Percentiles rank a stretch among this genome's conserved stretches.
Evolutionary conservation across 2,888 invertebrate genomes (phyloP).

Genomic region (Harpalus rufipes): DNA sequence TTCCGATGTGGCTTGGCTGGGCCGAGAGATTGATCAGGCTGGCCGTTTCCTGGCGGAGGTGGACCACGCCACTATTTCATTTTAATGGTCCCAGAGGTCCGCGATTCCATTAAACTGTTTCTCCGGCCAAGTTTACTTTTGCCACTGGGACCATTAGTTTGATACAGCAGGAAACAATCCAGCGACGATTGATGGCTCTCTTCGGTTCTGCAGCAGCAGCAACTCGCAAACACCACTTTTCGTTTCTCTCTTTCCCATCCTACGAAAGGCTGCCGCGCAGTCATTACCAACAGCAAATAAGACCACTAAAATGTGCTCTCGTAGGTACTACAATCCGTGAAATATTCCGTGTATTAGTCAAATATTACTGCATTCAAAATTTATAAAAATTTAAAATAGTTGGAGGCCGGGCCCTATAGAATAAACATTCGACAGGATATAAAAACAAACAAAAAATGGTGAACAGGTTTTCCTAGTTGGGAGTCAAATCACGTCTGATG

Average conservation of each 20-base stretch:
- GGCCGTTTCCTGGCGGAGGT: conserved; percentile 68
- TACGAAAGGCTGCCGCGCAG: neutral
- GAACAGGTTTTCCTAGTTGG: too few relatives aligned
- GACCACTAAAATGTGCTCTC: too few relatives aligned
- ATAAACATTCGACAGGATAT: too few relatives aligned
- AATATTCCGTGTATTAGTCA: too few relatives aligned
- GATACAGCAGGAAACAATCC: conserved; percentile 79
- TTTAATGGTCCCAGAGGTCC: conserved; percentile 80
- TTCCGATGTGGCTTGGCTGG: conserved; percentile 37
- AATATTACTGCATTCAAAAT: too few relatives aligned
- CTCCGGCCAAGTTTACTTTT: conserved; percentile 78
- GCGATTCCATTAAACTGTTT: conserved; percentile 81
- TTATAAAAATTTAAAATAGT: too few relatives aligned
- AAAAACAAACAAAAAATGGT: too few relatives aligned
- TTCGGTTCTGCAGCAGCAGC: conserved; percentile 74
- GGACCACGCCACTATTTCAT: conserved; percentile 78
- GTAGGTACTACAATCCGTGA: too few relatives aligned
- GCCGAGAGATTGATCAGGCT: conserved; percentile 73
- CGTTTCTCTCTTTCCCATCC: conserved; percentile 46
- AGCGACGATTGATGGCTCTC: conserved; percentile 77
- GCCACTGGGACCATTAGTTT: conserved; percentile 78
- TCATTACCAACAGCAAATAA: too few relatives aligned
- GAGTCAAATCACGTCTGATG: too few relatives aligned
- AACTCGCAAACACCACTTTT: conserved; percentile 39
- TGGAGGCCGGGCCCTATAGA: too few relatives aligned